Base-by-base conservation (phyloP, 2,797 vertebrate genomes). In the Lycodopsis pacificus region DNA sequence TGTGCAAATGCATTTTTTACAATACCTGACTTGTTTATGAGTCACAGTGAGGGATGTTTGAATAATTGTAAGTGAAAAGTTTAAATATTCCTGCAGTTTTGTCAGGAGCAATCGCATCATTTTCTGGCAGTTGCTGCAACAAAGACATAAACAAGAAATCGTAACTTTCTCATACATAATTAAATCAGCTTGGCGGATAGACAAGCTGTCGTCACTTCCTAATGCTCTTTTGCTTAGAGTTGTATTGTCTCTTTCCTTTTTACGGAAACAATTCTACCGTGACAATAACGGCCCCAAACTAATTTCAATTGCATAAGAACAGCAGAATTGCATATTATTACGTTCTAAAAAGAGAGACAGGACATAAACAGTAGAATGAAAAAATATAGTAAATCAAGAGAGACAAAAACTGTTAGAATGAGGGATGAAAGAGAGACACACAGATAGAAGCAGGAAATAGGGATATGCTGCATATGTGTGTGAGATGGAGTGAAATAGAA, bases 351-450 rank as follows among this genome's bases (percentile, higher is more conserved):
- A 67, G 2, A 72, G 2, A 34, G 46, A 44, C 3, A 30, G n/a
- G 40, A 38, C 3, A 14, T 8, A 34, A 36, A 34, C 36, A 61
- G 13, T 11, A 77, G 32, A 54, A 51, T 46, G 8, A 17, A 70
- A 69, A 76, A 44, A 36, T 0, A 7, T 15, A 32, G 13, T 34
- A 9, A 65, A 65, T 15, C 48, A 36, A 58, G 65, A 66, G 30
- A 48, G 30, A 53, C 53, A 53, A 54, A 69, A 51, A 71, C 65
- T 48, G 54, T 68, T 58, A 30, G 49, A 30, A 66, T 82, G 20
- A 64, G 27, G 38, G 69, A 91, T 88, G 66, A 90, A 82, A 88
- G 76, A 67, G 38, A 70, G 73, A 70, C 70, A 87, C 75, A 88
- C 82, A 89, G 73, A 48, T 73, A 66, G 51, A 83, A n/a, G 56